These are phyloP conservation scores for Netelia melanura DNA, from an alignment of 2,888 invertebrate genomes.

Conservation along the genomic window DNA sequence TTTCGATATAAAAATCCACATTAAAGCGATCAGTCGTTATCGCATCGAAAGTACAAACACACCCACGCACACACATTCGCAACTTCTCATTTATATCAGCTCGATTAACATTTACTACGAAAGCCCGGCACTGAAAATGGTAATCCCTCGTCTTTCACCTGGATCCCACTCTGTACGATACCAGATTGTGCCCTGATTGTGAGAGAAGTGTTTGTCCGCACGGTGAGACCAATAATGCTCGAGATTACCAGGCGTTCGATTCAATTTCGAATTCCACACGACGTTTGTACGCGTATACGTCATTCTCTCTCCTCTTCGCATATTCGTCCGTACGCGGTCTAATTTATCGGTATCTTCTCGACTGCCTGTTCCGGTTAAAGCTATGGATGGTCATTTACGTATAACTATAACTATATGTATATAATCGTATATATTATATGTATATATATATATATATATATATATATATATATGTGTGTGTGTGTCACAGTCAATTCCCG, in stretches of 20 bases:
- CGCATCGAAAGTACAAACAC: slow-evolving; percentile 65
- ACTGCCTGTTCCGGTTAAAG: neutral
- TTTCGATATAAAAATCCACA: slow-evolving; percentile 68
- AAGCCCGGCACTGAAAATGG: slow-evolving; percentile 18
- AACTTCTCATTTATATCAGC: slow-evolving; percentile 52
- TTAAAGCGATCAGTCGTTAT: slow-evolving; percentile 57
- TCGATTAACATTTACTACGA: slow-evolving; percentile 24
- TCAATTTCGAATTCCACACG: slow-evolving; percentile 75
- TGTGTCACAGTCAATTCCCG: neutral
- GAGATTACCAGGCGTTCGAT: slow-evolving; percentile 79
- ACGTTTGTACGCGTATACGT: slow-evolving; percentile 4
- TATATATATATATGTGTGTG: neutral
- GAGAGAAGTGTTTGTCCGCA: slow-evolving; percentile 69
- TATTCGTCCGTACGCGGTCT: slow-evolving; percentile 54
- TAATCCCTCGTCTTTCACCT: slow-evolving; percentile 46
- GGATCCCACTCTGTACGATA: slow-evolving; percentile 41
- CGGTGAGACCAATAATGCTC: slow-evolving; percentile 76
- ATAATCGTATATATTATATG: slow-evolving; percentile 9
- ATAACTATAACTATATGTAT: slow-evolving; percentile 2
- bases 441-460: neutral
- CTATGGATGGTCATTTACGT: neutral
- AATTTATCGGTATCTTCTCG: slow-evolving; percentile 68
- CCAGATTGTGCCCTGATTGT: slow-evolving; percentile 34
- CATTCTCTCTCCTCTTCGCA: slow-evolving; percentile 2
- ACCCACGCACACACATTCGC: slow-evolving; percentile 38